A percentile compares a stretch with the other conserved stretches of the same genome.
Evolutionary conservation across 1,140 invertebrate species (phyloP).

Genomic region (Aricia agestis): DNA sequence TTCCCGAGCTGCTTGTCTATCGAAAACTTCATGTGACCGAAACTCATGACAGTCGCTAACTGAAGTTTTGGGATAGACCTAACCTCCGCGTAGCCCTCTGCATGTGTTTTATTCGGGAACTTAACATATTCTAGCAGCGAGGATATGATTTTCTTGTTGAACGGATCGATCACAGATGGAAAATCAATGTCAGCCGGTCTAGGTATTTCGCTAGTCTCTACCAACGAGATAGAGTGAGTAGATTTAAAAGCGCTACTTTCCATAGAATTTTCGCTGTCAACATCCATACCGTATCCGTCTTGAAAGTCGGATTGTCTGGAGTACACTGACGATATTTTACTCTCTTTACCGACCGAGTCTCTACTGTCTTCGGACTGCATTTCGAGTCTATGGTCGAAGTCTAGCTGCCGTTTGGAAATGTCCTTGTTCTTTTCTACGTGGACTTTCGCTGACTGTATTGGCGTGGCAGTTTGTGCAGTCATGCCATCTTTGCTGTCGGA

Average conservation of each 20-base stretch:
- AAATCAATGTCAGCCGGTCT: conserved; percentile 71
- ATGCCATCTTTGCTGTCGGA: conserved; percentile 69
- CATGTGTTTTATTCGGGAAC: conserved; percentile 76
- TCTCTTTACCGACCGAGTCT: conserved; percentile 72
- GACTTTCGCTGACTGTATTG: conserved; percentile 63
- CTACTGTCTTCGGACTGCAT: conserved; percentile 72
- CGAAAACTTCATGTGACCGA: conserved; percentile 79
- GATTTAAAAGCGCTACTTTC: conserved; percentile 70
- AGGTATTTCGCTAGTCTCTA: conserved; percentile 70
- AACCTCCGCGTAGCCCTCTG: conserved; percentile 65
- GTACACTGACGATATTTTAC: conserved; percentile 66
- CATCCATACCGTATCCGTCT: conserved; percentile 70
- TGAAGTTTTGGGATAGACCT: conserved; percentile 68
- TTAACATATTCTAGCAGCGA: conserved; percentile 77
- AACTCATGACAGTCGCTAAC: conserved; percentile 48
- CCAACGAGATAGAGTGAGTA: conserved; percentile 65
- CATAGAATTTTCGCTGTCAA: conserved; percentile 75
- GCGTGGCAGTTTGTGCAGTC: conserved; percentile 57
- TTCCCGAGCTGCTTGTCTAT: conserved; percentile 84
- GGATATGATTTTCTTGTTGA: conserved; percentile 73
- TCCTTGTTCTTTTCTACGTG: conserved; percentile 72
- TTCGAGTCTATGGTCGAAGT: conserved; percentile 67
- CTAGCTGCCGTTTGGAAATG: conserved; percentile 69
- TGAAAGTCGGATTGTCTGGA: conserved; percentile 69
- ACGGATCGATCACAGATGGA: conserved; percentile 75